These are phyloP conservation scores for Acanthisitta chloris DNA, from an alignment of 2,113 vertebrate genomes.

Conservation along the genomic window DNA sequence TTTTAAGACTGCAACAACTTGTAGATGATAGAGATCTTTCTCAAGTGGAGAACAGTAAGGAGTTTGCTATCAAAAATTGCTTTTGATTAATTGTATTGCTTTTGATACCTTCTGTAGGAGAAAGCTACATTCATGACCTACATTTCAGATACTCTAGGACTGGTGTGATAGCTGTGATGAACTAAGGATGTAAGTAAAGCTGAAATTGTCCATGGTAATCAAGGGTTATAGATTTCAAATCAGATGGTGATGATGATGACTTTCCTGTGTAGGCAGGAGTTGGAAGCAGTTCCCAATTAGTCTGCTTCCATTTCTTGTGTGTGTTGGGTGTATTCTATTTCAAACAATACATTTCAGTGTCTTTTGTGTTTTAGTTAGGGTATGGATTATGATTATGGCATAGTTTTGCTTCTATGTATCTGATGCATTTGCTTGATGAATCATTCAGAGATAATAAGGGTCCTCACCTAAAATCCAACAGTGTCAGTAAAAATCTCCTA, in stretches of 20 bases:
- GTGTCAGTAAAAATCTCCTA: neutral
- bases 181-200: neutral
- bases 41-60: neutral
- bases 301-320: neutral
- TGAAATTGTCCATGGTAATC: neutral
- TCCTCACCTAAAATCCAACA: neutral
- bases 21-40: neutral
- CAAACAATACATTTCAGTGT: neutral
- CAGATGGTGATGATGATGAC: neutral
- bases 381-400: neutral
- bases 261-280: rapidly evolving
- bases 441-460: neutral
- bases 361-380: neutral
- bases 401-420: neutral
- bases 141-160: neutral
- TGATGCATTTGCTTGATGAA: neutral
- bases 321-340: neutral
- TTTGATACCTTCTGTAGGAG: neutral
- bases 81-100: neutral
- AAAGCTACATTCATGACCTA: neutral
- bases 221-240: neutral
- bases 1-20: neutral
- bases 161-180: neutral
- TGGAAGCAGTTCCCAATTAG: neutral
- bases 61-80: neutral